phyloP scores from a whole-genome alignment of 1,140 invertebrate genomes.

The Laupala kohalensis region DNA sequence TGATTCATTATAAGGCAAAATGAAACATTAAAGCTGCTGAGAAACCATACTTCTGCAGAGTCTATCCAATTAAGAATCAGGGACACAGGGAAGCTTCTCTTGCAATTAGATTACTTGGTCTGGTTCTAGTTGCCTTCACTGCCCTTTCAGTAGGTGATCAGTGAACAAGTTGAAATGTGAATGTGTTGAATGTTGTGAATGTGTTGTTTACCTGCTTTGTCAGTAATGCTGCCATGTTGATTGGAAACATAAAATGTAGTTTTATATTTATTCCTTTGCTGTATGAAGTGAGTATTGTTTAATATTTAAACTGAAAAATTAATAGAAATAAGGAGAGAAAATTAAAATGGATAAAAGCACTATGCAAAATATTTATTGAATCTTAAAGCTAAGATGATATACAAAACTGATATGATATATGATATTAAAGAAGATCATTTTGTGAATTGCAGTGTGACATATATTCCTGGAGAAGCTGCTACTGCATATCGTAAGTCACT shows the following conservation, averaged over 20 bases:
- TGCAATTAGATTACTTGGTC: not conserved
- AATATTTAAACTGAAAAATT: no score
- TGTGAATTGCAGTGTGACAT: constrained; percentile 17
- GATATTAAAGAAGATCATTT: not conserved
- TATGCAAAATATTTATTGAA: not conserved
- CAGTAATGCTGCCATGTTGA: no score
- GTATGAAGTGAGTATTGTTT: no score
- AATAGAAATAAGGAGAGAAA: no score
- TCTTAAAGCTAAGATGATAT: not conserved
- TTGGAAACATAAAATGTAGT: not conserved
- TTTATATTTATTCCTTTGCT: no score
- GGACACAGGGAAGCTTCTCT: not conserved
- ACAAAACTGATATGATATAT: not conserved
- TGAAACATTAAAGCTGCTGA: not conserved
- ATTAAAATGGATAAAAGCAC: no score
- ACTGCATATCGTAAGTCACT: constrained; percentile 17
- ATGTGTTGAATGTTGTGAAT: not conserved
- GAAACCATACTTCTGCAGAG: not conserved
- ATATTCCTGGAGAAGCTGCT: constrained; percentile 19
- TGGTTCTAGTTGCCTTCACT: not conserved
- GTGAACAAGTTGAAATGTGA: not conserved
- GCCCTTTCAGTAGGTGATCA: not conserved
- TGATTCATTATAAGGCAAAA: not conserved
- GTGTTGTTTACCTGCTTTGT: no score
- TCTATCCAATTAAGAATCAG: not conserved